phyloP scores from a whole-genome alignment of 2,113 vertebrate genomes.

The Ptilorrhoa leucosticta region DNA sequence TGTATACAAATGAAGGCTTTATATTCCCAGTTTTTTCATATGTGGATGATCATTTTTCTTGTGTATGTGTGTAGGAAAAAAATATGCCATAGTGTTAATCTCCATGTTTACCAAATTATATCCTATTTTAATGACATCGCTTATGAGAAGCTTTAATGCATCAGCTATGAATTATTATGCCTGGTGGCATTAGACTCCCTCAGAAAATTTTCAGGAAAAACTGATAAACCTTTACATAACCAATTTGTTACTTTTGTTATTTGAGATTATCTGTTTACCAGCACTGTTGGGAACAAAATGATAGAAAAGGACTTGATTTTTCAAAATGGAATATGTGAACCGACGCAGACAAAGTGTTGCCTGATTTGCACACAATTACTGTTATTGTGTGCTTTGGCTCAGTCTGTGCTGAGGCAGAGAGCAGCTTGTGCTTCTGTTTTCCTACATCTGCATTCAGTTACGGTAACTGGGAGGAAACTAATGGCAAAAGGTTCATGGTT shows the following conservation, averaged over 20 bases:
- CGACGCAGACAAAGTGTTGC: accelerated
- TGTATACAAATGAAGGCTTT: not conserved
- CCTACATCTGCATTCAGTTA: not conserved
- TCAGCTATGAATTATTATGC: not conserved
- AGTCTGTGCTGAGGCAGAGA: not conserved
- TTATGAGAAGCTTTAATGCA: not conserved
- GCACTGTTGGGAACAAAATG: not conserved
- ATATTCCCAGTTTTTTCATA: not conserved
- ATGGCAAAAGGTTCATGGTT: not conserved
- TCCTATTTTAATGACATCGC: not conserved
- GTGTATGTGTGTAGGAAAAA: not conserved
- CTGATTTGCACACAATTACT: constrained; percentile 34
- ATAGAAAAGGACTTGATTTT: constrained; percentile 9
- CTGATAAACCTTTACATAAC: not conserved
- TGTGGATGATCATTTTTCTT: not conserved
- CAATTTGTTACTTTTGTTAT: constrained; percentile 9
- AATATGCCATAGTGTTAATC: not conserved
- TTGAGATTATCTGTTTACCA: constrained; percentile 39
- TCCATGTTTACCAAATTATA: not conserved
- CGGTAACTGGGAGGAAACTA: not conserved
- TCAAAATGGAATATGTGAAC: not conserved
- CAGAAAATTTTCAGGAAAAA: not conserved
- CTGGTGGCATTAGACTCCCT: not conserved
- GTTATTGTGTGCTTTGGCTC: not conserved
- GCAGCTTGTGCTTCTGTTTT: not conserved